Evolutionary conservation across 2,888 invertebrate genomes (phyloP), one percentile per base, ranked within the genome.

Genomic region (Bhutanitis thaidina): DNA sequence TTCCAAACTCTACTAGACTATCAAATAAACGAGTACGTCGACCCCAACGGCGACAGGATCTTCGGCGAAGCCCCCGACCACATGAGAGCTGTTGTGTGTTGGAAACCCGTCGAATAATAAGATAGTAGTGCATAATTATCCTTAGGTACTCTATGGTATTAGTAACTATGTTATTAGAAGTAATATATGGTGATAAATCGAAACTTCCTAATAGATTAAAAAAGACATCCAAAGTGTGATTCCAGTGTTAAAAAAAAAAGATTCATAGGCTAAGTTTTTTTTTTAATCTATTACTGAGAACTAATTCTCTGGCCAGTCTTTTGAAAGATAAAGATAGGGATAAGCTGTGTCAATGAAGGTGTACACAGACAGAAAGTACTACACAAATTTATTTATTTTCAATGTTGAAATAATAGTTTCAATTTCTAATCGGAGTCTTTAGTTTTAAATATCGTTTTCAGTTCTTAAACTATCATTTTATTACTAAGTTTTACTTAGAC

Each of bases 1-100:
- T 97, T 96, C 76, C 91, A 94, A 77, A 93, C 93, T 0, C 86
- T 97, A 59, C 76, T 93, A 52, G 94, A 95, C 73, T 95, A 93
- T 71, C 96, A 96, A 88, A 93, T 96, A 9, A 97, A 97, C 75
- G 90, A 93, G 61, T 97, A 93, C 71, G 84, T 93, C 1, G 93
- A 94, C 52, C 73, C 90, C 3, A 94, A 95, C 68, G 94, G 94
- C 5, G 91, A 91, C 0, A 92, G 91, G 67, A 94, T 95, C 15
- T 97, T 97, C 71, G 92, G 90, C 0, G 75, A 91, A 45, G 96
- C 96, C 0, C 93, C 94, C 0, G 94, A 96, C 64, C 90, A 92
- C 20, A 95, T 96, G 85, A 81, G 93, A 64, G 95, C 94, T 0
- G 81, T 95, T 48, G 95, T 95, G 1, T 94, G 95, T 62, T 96